A percentile compares a stretch with the other conserved stretches of the same genome.
These are phyloP conservation scores for Volucella inflata DNA, from an alignment of 2,888 invertebrate species.

Conservation along the genomic window DNA sequence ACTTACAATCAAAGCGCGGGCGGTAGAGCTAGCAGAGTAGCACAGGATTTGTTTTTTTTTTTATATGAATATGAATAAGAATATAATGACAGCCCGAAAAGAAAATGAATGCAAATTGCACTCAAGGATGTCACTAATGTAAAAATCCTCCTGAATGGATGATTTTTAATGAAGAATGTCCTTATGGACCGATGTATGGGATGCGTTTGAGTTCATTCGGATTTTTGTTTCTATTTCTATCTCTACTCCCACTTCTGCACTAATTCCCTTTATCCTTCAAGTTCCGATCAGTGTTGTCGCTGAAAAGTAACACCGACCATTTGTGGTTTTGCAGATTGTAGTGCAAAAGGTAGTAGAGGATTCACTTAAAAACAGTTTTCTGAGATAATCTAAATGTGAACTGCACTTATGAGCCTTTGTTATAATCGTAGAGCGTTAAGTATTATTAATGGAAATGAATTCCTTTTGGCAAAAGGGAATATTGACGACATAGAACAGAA, in stretches of 20 bases:
- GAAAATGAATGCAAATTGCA: slow-evolving; percentile 75
- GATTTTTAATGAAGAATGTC: slow-evolving; percentile 75
- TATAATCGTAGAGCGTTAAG: no score
- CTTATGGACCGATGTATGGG: slow-evolving; percentile 56
- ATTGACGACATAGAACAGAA: no score
- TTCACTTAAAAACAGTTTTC: no score
- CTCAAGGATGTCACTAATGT: slow-evolving; percentile 76
- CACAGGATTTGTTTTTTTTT: slow-evolving; percentile 12
- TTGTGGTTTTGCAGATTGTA: no score
- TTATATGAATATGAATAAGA: slow-evolving; percentile 68
- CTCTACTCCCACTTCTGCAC: slow-evolving; percentile 38
- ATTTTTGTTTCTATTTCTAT: no score
- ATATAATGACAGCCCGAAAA: slow-evolving; percentile 71
- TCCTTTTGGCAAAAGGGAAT: no score
- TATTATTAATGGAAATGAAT: no score
- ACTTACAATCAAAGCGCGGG: slow-evolving; percentile 33
- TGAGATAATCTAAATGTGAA: no score
- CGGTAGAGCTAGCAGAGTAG: background rate
- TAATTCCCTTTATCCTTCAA: slow-evolving; percentile 49
- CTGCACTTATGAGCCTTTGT: no score
- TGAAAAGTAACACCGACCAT: no score
- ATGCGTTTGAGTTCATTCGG: slow-evolving; percentile 62
- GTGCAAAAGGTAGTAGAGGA: no score
- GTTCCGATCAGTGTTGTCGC: background rate
- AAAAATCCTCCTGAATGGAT: slow-evolving; percentile 75